Base-by-base conservation (phyloP, 2,888 invertebrate genomes). In the Danaus chrysippus region DNA sequence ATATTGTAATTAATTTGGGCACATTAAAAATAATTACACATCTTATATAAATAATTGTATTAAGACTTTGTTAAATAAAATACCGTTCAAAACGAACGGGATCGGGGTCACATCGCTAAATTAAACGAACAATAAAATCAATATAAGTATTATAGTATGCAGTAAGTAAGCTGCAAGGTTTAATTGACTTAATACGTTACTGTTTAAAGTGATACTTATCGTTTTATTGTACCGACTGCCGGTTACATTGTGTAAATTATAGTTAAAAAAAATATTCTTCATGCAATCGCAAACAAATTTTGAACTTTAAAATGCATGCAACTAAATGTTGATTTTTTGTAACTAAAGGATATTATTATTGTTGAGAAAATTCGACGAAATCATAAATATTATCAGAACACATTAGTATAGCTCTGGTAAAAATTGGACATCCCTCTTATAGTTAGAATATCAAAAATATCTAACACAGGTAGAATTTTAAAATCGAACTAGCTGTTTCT, bases 141-240 rank as follows among this genome's bases (percentile, higher is more conserved):
- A 81, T 81, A 79, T 76, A n/a, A n/a, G n/a, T n/a, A n/a, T n/a
- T n/a, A 81, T 81, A 68, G 64, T 68, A 68, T 60, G 62, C 58
- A 66, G 63, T 58, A 67, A 66, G 66, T 61, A 64, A 66, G 64
- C 64, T 60, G 49, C 42, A 57, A 52, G 44, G 60, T 62, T 60
- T 66, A 64, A 66, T 66, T 64, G 64, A 66, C 64, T 66, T 64
- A 62, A 66, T 64, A 64, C 62, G 60, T 64, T 60, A 62, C 53
- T 62, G 61, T 66, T 64, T 53, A 63, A 66, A 66, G 63, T 66
- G 59, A 64, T 59, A 62, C 59, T 61, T 56, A 46, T 41, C 61
- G 59, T 62, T 66, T 66, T 56, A 58, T 58, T 61, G 54, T 54
- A 49, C 41, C n/a, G 49, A 61, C 11, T 42, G 52, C 17, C 41